Base-by-base conservation (phyloP, 2,797 vertebrate species). In the Chaetophractus vellerosus region DNA sequence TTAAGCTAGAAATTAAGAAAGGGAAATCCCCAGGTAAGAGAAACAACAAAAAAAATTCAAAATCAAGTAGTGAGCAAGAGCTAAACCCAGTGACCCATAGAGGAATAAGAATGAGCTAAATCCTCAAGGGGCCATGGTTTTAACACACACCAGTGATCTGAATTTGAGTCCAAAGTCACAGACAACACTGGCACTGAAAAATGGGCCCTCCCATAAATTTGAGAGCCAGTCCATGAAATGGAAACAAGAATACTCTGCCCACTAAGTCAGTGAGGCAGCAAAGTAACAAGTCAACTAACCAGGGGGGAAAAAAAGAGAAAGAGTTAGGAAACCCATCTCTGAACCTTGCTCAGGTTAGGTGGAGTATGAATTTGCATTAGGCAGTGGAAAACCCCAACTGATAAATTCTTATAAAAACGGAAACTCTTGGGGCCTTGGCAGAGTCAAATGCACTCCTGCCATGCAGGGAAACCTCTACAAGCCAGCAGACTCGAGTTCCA, bases 361-460 rank as follows among this genome's bases (percentile, higher is more conserved):
- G 52, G 6, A 18, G 0, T 45, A 2, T 38, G 48, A 92, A 96
- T 97, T 97, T 97, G 93, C 96, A 96, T 96, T 57, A 66, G 28
- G 31, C 23, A 79, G 71, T 64, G 90, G 88, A 96, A 97, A 96
- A 31, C 52, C 89, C 94, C 89, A 79, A 19, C 5, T 21, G 50
- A 57, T 61, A 38, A 55, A 81, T 38, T 96, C 50, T 90, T 76
- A 81, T 21, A 57, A 90, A 89, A 75, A 61, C 15, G 12, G 80
- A 94, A 97, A 86, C 69, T 3, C 50, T 10, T 55, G 33, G 5
- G 64, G 61, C 38, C 50, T 4, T 48, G 21, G 12, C 41, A 86
- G 31, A 61, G n/a, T 74, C 23, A 61, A 66, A 50, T 7, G 28
- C 91, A 41, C n/a, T 68, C 8, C 38, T 72, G 28, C 23, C 23